Conservation (phyloP, 2,888 invertebrate genomes). For the Phania funesta region DNA sequence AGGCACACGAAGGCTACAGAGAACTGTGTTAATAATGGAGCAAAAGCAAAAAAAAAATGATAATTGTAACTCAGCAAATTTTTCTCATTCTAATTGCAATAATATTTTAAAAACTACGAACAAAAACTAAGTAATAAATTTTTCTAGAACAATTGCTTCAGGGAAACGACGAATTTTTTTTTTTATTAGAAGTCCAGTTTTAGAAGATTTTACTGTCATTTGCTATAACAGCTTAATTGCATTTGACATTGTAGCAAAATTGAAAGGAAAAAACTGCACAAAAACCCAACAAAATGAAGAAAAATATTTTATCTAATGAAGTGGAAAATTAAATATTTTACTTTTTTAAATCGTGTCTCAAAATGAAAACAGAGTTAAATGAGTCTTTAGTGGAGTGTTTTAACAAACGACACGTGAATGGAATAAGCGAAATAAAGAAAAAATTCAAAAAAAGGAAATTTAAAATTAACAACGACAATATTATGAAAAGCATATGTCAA, state of each 20-base stretch:
- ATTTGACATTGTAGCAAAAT: background rate
- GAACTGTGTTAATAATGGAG: too few species aligned
- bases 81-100: too few species aligned
- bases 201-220: background rate
- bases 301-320: constrained; percentile 38
- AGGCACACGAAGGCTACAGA: background rate
- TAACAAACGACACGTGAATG: constrained; percentile 32
- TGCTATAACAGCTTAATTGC: background rate
- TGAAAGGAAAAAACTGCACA: background rate
- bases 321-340: constrained; percentile 56
- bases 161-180: too few species aligned
- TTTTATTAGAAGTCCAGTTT: background rate
- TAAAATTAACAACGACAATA: too few species aligned
- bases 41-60: too few species aligned
- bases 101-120: too few species aligned
- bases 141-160: too few species aligned
- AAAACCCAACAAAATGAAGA: background rate
- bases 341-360: constrained; percentile 17
- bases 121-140: background rate
- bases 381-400: constrained; percentile 41
- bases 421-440: background rate
- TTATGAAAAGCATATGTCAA: background rate
- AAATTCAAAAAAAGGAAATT: constrained; percentile 13
- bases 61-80: too few species aligned
- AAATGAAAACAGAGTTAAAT: constrained; percentile 44